Evolutionary conservation across 2,797 vertebrate species (phyloP).

Genomic region (Garrulus glandarius): DNA sequence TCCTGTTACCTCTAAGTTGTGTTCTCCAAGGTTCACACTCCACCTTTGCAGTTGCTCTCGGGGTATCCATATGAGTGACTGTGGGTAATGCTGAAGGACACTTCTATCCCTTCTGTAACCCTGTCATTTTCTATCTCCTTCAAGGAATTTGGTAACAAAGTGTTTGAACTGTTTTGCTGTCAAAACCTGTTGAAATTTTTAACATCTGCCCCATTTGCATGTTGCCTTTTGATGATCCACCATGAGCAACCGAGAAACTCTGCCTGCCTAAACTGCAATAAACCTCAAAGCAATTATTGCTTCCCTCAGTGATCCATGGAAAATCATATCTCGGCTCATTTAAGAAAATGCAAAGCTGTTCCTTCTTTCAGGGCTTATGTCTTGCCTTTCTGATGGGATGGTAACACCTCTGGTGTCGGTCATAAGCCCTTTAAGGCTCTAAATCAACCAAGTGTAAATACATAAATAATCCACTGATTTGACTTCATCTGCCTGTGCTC

Average conservation of each 20-base stretch:
- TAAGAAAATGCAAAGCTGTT: not conserved
- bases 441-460: not conserved
- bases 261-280: not conserved
- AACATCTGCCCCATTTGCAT: not conserved
- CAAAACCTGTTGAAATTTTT: not conserved
- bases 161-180: not conserved
- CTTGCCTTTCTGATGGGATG: not conserved
- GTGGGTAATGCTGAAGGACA: not conserved
- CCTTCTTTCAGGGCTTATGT: not conserved
- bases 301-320: not conserved
- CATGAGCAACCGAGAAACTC: not conserved
- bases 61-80: not conserved
- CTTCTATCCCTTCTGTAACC: not conserved
- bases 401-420: not conserved
- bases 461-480: not conserved
- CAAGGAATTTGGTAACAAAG: not conserved
- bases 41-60: not conserved
- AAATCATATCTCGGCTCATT: not conserved
- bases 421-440: not conserved
- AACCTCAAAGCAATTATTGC: not conserved
- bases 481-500: not conserved
- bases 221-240: not conserved
- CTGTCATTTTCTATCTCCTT: not conserved
- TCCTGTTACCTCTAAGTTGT: not conserved
- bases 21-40: not conserved